Evolutionary conservation across 2,888 invertebrate species (phyloP).

Genomic region (Empis stercorea): DNA sequence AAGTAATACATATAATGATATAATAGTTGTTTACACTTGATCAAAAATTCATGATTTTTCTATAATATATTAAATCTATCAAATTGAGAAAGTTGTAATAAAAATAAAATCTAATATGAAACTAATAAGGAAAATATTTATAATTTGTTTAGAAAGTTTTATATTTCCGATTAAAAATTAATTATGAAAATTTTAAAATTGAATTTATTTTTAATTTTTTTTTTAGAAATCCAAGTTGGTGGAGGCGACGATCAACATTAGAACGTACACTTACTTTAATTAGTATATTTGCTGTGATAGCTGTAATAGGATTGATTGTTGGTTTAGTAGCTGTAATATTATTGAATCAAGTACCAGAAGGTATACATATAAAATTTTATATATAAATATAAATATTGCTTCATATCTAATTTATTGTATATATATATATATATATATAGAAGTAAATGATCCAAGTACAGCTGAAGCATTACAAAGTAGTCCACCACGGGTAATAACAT

Average conservation of each 20-base stretch:
- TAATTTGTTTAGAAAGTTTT: too few species aligned
- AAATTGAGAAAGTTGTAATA: too few species aligned
- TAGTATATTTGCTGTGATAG: constrained; percentile 43
- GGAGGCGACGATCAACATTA: constrained; percentile 60
- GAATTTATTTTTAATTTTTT: too few species aligned
- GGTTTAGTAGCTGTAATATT: constrained; percentile 44
- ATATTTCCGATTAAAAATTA: too few species aligned
- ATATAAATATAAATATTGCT: not conserved
- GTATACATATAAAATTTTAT: constrained; percentile 17
- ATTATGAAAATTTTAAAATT: too few species aligned
- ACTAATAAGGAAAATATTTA: too few species aligned
- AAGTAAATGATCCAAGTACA: constrained; percentile 23
- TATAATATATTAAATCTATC: too few species aligned
- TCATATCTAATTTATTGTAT: too few species aligned
- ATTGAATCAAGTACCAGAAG: constrained; percentile 24
- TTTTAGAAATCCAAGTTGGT: constrained; percentile 68
- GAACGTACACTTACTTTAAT: constrained; percentile 54
- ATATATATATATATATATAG: not conserved
- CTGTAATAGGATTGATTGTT: constrained; percentile 48
- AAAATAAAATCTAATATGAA: too few species aligned
- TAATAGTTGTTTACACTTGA: too few species aligned
- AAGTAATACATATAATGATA: too few species aligned
- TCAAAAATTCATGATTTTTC: too few species aligned
- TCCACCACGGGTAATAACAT: constrained; percentile 12
- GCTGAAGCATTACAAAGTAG: constrained; percentile 21